Evolutionary conservation across 2,113 vertebrate species (phyloP), one percentile per base, ranked within the genome.

Genomic region (Tetrao urogallus): DNA sequence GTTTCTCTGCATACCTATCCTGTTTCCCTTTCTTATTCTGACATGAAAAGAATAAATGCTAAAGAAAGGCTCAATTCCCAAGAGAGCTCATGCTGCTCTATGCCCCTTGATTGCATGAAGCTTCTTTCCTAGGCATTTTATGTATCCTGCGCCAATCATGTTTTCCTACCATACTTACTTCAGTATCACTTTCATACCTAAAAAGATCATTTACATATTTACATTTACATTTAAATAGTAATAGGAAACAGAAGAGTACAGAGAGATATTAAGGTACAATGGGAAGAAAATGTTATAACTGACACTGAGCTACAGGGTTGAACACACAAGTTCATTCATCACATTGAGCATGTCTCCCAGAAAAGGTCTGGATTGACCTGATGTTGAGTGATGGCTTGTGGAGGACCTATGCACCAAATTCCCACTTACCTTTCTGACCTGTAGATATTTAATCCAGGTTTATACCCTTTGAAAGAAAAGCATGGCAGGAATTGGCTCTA

Each of bases 401-500:
- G 11, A 14, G 3, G 13, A 76, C 4, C 2, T 20, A 11, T 32
- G 8, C 13, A 74, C 6, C 0, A 0, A 10, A 22, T 43, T n/a
- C 14, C 10, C 42, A 47, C 22, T 24, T 45, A 47, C 28, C 34
- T 57, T 83, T 13, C 34, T 42, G 11, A 32, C 30, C 34, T 69
- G 17, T 11, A 13, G 5, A 9, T 34, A 25, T 3, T 5, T 77
- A 10, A 13, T 83, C 27, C 54, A 70, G 25, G 21, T 76, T 52
- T 43, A 52, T 11, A 12, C 3, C 16, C 36, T 48, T 48, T 34
- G 50, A 70, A 84, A 40, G 36, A 66, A 9, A 17, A 12, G 12
- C 32, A 10, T 27, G 16, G 22, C 40, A 82, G 61, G 36, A 70
- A 45, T 16, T 38, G 13, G 1, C 18, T 28, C 56, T 42, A 8